These are phyloP conservation scores for Acrocephalus arundinaceus DNA, from an alignment of 2,113 vertebrate genomes.

Conservation along the genomic window DNA sequence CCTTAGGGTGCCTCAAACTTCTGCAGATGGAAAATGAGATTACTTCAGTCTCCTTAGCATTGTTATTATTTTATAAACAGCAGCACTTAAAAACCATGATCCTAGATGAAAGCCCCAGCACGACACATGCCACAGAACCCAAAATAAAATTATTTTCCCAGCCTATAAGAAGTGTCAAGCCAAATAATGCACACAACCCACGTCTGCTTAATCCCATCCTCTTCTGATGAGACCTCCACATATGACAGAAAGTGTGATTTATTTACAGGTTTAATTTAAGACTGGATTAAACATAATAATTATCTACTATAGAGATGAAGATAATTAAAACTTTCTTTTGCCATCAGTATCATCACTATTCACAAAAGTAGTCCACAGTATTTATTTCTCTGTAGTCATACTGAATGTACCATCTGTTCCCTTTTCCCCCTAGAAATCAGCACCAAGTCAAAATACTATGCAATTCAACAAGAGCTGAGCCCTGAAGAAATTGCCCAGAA, in stretches of 20 bases:
- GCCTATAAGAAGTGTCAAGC: not conserved
- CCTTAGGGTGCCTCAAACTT: not conserved
- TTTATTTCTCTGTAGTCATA: not conserved
- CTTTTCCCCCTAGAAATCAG: conserved; percentile 81
- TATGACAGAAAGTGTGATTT: not conserved
- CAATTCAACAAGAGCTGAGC: conserved; percentile 81
- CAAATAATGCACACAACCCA: not conserved
- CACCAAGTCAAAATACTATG: conserved; percentile 87
- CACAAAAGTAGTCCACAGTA: not conserved
- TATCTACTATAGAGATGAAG: not conserved
- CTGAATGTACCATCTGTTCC: not conserved
- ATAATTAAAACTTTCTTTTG: not conserved
- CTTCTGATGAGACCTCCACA: not conserved
- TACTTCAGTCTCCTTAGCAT: not conserved
- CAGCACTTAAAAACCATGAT: not conserved
- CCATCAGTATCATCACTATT: not conserved
- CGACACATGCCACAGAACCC: not conserved
- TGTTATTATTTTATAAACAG: not conserved
- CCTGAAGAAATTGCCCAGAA: conserved; percentile 78
- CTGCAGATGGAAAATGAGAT: not conserved
- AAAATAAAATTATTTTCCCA: not conserved
- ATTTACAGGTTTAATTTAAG: not conserved
- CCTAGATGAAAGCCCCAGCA: not conserved
- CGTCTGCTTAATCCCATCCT: not conserved
- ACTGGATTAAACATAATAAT: not conserved